Conservation (phyloP, 2,113 vertebrate genomes). For the Nesoenas mayeri region DNA sequence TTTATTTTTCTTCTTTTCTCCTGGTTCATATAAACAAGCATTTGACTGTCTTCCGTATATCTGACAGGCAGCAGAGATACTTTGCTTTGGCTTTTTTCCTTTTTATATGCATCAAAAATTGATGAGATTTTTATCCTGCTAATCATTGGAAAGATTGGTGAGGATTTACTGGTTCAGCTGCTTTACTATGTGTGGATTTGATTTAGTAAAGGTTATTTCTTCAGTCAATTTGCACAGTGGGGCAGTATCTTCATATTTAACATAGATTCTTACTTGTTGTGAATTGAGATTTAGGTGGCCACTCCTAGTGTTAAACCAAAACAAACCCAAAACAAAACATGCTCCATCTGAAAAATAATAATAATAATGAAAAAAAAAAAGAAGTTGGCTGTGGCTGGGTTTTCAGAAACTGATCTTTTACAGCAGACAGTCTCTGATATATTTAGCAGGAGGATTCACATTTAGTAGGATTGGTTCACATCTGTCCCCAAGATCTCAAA, state of each 20-base stretch:
- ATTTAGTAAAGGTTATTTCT: background rate
- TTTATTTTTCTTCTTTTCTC: background rate
- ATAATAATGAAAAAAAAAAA: background rate
- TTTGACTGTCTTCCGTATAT: background rate
- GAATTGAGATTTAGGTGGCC: background rate
- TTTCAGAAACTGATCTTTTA: background rate
- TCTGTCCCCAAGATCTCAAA: background rate
- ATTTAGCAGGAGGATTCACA: background rate
- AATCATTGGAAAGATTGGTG: conserved; percentile 21
- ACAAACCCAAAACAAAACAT: accelerated
- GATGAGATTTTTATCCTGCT: conserved; percentile 22
- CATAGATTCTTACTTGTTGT: background rate
- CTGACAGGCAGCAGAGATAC: background rate
- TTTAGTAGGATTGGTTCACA: background rate
- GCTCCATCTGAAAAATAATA: background rate
- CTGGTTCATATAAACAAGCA: background rate
- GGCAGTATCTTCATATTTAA: background rate
- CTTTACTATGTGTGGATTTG: background rate
- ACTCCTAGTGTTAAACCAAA: background rate
- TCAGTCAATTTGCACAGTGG: background rate
- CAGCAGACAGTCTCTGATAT: background rate
- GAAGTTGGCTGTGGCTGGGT: background rate
- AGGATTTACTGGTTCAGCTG: background rate
- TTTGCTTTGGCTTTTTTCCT: background rate
- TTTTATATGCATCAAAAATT: background rate